These are phyloP conservation scores for Hapalemur alaotrensis DNA, from an alignment of 2,797 vertebrate genomes.

Conservation along the genomic window DNA sequence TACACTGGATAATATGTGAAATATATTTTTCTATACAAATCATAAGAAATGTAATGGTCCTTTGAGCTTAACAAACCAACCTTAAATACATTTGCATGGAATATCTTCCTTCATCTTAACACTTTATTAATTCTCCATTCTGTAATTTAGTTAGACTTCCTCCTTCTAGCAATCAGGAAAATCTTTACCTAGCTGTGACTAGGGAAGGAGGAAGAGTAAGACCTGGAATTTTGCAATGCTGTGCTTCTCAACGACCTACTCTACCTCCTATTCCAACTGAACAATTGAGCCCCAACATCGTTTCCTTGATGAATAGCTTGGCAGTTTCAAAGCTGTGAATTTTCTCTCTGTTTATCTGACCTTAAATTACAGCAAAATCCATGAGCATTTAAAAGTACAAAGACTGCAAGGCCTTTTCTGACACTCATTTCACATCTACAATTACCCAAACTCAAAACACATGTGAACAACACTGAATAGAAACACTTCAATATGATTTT, in stretches of 20 bases:
- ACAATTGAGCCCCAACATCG: not conserved
- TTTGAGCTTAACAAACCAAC: not conserved
- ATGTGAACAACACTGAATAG: not conserved
- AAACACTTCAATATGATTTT: not conserved
- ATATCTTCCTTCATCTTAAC: not conserved
- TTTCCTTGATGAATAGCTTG: constrained; percentile 23
- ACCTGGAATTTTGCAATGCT: not conserved
- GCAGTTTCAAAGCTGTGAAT: not conserved
- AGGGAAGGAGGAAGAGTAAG: not conserved
- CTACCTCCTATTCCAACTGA: not conserved
- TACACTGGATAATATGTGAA: not conserved
- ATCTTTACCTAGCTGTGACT: not conserved
- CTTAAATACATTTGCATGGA: not conserved
- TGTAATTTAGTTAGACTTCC: not conserved
- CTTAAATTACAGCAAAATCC: constrained; percentile 30
- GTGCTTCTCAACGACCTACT: not conserved
- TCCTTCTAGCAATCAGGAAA: not conserved
- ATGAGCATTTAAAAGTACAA: constrained; percentile 52
- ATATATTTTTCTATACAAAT: not conserved
- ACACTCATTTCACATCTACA: constrained; percentile 19
- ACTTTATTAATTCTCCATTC: not conserved
- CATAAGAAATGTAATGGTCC: not conserved
- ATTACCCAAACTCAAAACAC: constrained; percentile 13
- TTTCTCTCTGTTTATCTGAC: constrained; percentile 33
- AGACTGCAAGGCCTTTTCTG: not conserved